phyloP scores from a whole-genome alignment of 2,888 invertebrate genomes.

The Volucella inflata region DNA sequence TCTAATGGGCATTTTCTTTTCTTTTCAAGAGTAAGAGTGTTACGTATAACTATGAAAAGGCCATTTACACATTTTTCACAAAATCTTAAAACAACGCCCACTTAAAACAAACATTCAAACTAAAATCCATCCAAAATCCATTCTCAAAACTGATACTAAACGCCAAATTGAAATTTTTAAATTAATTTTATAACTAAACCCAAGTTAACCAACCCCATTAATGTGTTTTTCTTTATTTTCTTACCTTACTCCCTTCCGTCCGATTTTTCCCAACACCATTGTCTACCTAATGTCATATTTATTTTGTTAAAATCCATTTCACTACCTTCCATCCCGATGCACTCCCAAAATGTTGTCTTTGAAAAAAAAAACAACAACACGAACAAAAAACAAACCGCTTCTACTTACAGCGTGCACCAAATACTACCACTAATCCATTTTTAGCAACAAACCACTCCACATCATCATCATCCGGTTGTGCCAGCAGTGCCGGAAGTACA shows the following conservation, averaged over 20 bases:
- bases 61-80: slow-evolving; percentile 3
- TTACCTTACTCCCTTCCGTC: slow-evolving; percentile 56
- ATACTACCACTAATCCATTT: slow-evolving; percentile 82
- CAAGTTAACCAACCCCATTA: slow-evolving; percentile 55
- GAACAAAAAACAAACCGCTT: slow-evolving; percentile 73
- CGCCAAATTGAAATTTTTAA: slow-evolving; percentile 14
- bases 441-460: slow-evolving; percentile 81
- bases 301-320: background rate
- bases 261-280: slow-evolving; percentile 32
- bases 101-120: background rate
- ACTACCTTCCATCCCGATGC: slow-evolving; percentile 32
- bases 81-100: background rate
- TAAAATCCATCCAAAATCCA: background rate
- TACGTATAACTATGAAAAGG: too few relatives aligned
- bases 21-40: too few relatives aligned
- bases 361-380: slow-evolving; percentile 73
- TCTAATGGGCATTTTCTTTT: too few relatives aligned
- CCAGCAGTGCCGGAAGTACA: slow-evolving; percentile 73
- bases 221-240: slow-evolving; percentile 43
- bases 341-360: slow-evolving; percentile 25
- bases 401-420: slow-evolving; percentile 80
- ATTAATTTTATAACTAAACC: slow-evolving; percentile 55
- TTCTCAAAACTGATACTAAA: slow-evolving; percentile 41
- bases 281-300: slow-evolving; percentile 10
- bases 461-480: slow-evolving; percentile 76